A percentile compares a stretch with the other conserved stretches of the same genome.
Conservation (phyloP, 2,113 vertebrate genomes). For the Gallinago media region DNA sequence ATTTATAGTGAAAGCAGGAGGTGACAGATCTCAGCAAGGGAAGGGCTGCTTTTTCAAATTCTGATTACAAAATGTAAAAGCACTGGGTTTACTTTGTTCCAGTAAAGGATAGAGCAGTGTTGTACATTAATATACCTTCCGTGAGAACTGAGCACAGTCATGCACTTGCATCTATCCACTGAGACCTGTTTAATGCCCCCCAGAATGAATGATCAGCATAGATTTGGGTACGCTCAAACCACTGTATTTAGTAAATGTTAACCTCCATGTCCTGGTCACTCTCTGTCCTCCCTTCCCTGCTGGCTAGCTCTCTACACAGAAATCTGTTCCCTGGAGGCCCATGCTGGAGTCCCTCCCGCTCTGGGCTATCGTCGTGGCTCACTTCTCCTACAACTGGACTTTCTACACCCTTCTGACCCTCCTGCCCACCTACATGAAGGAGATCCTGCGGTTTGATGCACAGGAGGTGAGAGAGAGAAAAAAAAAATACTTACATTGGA, state of each 20-base stretch:
- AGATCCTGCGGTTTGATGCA: conserved; percentile 92
- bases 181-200: not conserved
- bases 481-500: not conserved
- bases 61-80: not conserved
- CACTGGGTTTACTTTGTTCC: not conserved
- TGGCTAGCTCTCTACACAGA: conserved; percentile 81
- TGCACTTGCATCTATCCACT: not conserved
- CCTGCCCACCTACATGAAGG: conserved; percentile 95
- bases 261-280: not conserved
- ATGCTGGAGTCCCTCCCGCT: conserved; percentile 87
- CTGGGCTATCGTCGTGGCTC: conserved; percentile 94
- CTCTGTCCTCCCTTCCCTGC: not conserved
- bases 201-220: not conserved
- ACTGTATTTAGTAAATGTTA: not conserved
- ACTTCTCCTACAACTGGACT: conserved; percentile 98
- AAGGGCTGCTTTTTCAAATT: not conserved
- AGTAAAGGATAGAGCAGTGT: not conserved
- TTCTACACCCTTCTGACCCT: conserved; percentile 97
- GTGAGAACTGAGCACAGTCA: not conserved
- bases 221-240: not conserved
- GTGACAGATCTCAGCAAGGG: not conserved
- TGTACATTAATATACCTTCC: not conserved
- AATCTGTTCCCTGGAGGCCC: conserved; percentile 87
- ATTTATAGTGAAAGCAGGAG: not conserved
- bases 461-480: conserved; percentile 84